Conservation (phyloP, 2,888 invertebrate genomes). For the Fragum sueziense region DNA sequence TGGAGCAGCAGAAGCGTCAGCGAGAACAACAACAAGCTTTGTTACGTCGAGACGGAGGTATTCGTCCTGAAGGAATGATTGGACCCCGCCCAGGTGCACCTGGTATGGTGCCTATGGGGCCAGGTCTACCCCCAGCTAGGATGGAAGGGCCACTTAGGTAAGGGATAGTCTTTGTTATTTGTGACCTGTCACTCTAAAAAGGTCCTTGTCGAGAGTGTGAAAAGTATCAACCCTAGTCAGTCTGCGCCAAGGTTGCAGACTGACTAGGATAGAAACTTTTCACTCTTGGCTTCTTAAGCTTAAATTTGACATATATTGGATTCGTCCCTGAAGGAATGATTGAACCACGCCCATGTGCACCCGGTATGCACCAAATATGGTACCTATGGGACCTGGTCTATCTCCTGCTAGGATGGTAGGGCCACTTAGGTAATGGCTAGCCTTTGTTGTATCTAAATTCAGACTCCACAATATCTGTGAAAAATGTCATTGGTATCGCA, state of each 20-base stretch:
- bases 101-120: constrained; percentile 52
- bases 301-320: too few species aligned
- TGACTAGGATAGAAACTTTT: too few species aligned
- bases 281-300: too few species aligned
- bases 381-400: constrained; percentile 56
- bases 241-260: too few species aligned
- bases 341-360: constrained; percentile 55
- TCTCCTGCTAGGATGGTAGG: constrained; percentile 59
- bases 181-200: too few species aligned
- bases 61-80: constrained; percentile 59
- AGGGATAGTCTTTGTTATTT: too few species aligned
- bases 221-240: too few species aligned
- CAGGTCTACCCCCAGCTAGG: constrained; percentile 57
- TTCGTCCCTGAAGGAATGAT: constrained; percentile 63
- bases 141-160: constrained; percentile 62
- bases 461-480: too few species aligned
- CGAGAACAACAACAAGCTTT: constrained; percentile 75
- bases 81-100: constrained; percentile 57
- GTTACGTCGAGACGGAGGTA: constrained; percentile 56
- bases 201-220: too few species aligned
- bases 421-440: constrained; percentile 52
- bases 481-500: too few species aligned
- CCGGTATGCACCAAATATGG: too few species aligned
- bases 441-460: too few species aligned
- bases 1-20: constrained; percentile 87